Base-by-base conservation (phyloP, 2,113 vertebrate genomes). In the Sphyrna mokarran region DNA sequence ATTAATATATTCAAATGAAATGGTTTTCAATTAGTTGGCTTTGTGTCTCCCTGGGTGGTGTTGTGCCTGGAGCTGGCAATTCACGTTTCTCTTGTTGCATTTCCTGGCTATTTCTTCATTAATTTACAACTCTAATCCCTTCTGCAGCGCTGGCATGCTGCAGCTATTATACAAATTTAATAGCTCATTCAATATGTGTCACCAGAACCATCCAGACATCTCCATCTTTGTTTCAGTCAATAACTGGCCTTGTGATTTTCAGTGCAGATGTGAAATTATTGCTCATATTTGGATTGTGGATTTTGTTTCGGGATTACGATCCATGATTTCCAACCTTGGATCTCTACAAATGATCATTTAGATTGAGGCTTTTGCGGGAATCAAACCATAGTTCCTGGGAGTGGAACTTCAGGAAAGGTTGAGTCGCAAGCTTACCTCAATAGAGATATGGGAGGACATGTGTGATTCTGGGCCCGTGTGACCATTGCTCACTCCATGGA, bases 1-100 rank as follows among this genome's bases (percentile, higher is more conserved):
- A 93, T 93, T 93, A 93, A 93, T 93, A 93, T 37, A 93, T 93
- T 93, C 33, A 93, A 93, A 93, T 91, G 87, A 93, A 93, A 93
- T 37, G 16, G 33, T 37, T 66, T 66, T 93, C 89, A 93, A 66
- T 90, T 90, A 90, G 87, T 58, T 33, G 29, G 23, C 26, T 90
- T 90, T 33, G 54, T 90, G 87, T 61, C 87, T 90, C 87, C 87
- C 26, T 13, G 10, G 54, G 58, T 33, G 13, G 61, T 33, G 87
- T 90, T 16, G 26, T 61, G 87, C 87, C 87, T 90, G 87, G 54
- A 90, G 87, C 87, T 90, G 3, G 3, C 86, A 61, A 14, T 58
- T 61, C 54, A 63, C 7, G 26, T 6, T 90, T 33, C 11, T 61
- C 86, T 61, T 26, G 23, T 58, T 89, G 48, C 48, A 54, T 89